Percentiles rank a stretch among this genome's conserved stretches.
phyloP scores from a whole-genome alignment of 2,113 vertebrate species.

The Ahaetulla prasina region DNA sequence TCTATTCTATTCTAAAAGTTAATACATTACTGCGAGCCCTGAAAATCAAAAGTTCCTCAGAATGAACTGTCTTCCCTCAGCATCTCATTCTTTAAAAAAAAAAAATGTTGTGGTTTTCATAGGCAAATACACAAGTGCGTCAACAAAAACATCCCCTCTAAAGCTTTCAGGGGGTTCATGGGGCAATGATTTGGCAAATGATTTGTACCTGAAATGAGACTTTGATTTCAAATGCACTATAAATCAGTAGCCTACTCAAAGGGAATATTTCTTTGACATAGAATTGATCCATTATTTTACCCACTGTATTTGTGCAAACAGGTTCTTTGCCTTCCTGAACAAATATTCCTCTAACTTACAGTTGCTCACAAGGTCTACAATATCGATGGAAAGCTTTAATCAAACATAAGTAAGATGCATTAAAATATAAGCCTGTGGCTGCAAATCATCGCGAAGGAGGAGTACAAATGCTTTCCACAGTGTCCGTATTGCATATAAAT shows the following conservation, averaged over 20 bases:
- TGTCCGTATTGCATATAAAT: slow-evolving; percentile 31
- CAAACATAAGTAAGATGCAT: slow-evolving; percentile 32
- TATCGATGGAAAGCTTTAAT: slow-evolving; percentile 28
- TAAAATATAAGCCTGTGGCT: not conserved
- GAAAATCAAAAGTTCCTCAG: not conserved
- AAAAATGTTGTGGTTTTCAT: not conserved
- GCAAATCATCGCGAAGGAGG: slow-evolving; percentile 31
- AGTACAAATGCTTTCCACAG: slow-evolving; percentile 26
- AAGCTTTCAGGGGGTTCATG: not conserved
- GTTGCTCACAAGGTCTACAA: not conserved
- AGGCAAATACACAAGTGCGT: not conserved
- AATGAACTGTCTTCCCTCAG: not conserved
- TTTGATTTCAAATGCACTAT: not conserved
- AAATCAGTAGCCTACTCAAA: not conserved
- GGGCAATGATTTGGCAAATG: not conserved
- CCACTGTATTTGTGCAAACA: not conserved
- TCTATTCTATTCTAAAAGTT: too few relatives aligned
- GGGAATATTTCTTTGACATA: not conserved
- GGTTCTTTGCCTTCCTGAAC: not conserved
- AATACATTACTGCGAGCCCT: not conserved
- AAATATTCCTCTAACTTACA: not conserved
- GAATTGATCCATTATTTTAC: not conserved
- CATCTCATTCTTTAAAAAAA: not conserved
- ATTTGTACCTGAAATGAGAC: not conserved
- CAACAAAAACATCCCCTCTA: not conserved